Conservation (phyloP, 2,797 vertebrate genomes). For the Gobionotothen gibberifrons region DNA sequence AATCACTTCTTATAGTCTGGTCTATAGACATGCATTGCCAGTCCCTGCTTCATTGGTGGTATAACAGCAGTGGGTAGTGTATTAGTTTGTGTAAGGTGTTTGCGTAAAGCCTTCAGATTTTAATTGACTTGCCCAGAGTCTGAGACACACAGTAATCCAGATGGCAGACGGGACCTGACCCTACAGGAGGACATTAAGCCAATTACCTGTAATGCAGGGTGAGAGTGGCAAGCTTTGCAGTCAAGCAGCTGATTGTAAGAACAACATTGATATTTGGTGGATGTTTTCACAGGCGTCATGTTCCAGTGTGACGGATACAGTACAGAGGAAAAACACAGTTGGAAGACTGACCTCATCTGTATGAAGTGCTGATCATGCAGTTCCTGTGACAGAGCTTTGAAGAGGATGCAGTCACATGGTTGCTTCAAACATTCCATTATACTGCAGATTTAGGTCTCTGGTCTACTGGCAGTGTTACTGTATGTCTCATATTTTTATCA, state of each 20-base stretch:
- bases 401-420: slow-evolving; percentile 41
- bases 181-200: slow-evolving; percentile 71
- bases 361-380: slow-evolving; percentile 51
- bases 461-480: slow-evolving; percentile 2
- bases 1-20: not conserved
- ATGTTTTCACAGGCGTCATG: slow-evolving; percentile 29
- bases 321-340: slow-evolving; percentile 6
- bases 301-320: slow-evolving; percentile 14
- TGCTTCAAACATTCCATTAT: slow-evolving; percentile 13
- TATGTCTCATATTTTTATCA: not conserved
- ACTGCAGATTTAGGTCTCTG: slow-evolving; percentile 18
- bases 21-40: not conserved
- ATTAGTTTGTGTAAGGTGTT: slow-evolving; percentile 16
- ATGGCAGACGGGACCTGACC: slow-evolving; percentile 66
- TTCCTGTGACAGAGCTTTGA: slow-evolving; percentile 30
- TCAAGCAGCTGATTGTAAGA: slow-evolving; percentile 33
- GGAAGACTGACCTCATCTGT: slow-evolving; percentile 37
- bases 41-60: not conserved
- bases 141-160: slow-evolving; percentile 62
- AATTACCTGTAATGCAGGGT: slow-evolving; percentile 67
- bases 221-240: slow-evolving; percentile 59
- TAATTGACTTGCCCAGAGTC: slow-evolving; percentile 32
- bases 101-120: slow-evolving; percentile 30
- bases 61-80: not conserved
- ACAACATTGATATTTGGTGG: slow-evolving; percentile 7